phyloP scores from a whole-genome alignment of 2,797 vertebrate genomes.

The Lithobates pipiens region DNA sequence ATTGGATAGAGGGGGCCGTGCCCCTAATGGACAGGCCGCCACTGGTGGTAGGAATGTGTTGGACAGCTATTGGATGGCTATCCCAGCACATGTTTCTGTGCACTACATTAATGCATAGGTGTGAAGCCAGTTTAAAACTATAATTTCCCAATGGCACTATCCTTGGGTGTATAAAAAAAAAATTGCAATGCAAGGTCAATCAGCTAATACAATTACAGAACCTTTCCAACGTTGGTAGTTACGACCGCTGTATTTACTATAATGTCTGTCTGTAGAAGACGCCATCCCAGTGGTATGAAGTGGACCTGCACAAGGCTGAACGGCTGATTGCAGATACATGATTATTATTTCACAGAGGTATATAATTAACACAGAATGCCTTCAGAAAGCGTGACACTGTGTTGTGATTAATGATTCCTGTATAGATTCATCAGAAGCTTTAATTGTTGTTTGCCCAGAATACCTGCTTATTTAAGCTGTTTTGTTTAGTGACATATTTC shows the following conservation, averaged over 20 bases:
- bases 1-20: no score
- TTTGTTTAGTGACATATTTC: slow-evolving; percentile 5
- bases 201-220: no score
- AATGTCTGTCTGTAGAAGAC: neutral
- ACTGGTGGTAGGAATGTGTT: no score
- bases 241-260: neutral
- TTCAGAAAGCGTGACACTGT: slow-evolving; percentile 18
- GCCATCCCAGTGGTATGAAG: neutral
- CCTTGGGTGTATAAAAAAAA: no score
- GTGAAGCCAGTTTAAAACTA: no score
- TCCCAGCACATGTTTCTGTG: no score
- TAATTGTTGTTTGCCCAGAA: slow-evolving; percentile 32
- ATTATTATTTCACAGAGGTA: neutral
- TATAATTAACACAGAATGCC: slow-evolving; percentile 16
- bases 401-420: slow-evolving; percentile 18
- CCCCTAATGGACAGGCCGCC: no score
- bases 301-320: neutral
- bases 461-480: slow-evolving; percentile 22
- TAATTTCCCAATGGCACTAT: no score
- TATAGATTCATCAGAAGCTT: slow-evolving; percentile 16
- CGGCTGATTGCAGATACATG: neutral
- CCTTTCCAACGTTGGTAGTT: neutral
- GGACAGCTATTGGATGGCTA: no score
- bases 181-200: no score
- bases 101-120: no score